Conservation (phyloP, 2,888 invertebrate species). For the Netelia virgata region DNA sequence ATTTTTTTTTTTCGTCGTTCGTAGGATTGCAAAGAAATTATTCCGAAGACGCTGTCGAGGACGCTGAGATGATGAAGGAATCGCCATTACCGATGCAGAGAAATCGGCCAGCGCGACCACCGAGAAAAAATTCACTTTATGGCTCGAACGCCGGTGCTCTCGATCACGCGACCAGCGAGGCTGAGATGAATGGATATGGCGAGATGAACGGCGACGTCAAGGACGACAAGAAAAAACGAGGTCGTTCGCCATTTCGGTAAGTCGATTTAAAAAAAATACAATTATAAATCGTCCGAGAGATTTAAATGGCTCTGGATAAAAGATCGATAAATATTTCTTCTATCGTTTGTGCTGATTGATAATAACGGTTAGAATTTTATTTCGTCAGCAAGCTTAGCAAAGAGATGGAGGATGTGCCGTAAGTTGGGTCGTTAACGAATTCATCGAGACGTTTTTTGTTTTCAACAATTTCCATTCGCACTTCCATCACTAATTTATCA, state of each 20-base stretch:
- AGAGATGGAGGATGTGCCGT: slow-evolving; percentile 81
- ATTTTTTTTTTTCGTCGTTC: slow-evolving; percentile 51
- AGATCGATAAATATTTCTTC: background rate
- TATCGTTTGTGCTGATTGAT: slow-evolving; percentile 17
- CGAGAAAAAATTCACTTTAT: slow-evolving; percentile 90
- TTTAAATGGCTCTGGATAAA: slow-evolving; percentile 30
- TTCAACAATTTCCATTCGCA: background rate
- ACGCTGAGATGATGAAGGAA: slow-evolving; percentile 89
- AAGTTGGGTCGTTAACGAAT: slow-evolving; percentile 73
- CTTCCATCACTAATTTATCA: background rate
- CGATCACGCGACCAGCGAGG: slow-evolving; percentile 91
- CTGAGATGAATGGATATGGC: slow-evolving; percentile 91
- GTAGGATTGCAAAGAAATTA: slow-evolving; percentile 93
- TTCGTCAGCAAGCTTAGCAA: slow-evolving; percentile 81
- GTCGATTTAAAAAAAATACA: slow-evolving; percentile 63
- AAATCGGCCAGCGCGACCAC: slow-evolving; percentile 89
- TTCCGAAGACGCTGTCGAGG: slow-evolving; percentile 92
- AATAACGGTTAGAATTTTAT: slow-evolving; percentile 65
- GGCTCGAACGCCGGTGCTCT: slow-evolving; percentile 84
- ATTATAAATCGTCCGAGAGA: slow-evolving; percentile 19
- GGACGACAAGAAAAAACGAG: slow-evolving; percentile 92
- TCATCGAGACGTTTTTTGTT: background rate
- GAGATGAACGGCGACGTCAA: slow-evolving; percentile 88
- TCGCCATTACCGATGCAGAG: slow-evolving; percentile 83
- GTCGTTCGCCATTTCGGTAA: slow-evolving; percentile 96